These are phyloP conservation scores for Scelioninae gen. 2 DNA, from an alignment of 2,888 invertebrate species.

Conservation along the genomic window DNA sequence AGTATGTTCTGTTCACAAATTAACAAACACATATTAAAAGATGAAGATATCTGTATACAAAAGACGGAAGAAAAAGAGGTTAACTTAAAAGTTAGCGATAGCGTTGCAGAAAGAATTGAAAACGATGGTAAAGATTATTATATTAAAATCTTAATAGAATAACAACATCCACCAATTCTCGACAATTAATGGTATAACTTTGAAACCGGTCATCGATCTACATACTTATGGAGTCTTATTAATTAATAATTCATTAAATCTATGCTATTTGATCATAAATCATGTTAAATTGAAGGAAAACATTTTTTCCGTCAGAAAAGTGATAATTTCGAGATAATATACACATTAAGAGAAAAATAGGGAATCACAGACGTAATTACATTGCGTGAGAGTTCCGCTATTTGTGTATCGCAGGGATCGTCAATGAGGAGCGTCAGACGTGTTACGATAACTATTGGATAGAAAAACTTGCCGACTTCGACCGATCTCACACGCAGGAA, in stretches of 20 bases:
- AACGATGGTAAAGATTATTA: constrained; percentile 34
- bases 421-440: constrained; percentile 60
- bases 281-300: constrained; percentile 16
- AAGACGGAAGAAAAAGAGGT: not conserved
- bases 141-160: too few relatives aligned
- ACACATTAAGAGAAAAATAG: constrained; percentile 33
- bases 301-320: constrained; percentile 28
- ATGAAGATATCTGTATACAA: not conserved
- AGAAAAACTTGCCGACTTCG: constrained; percentile 64
- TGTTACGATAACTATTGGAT: constrained; percentile 67
- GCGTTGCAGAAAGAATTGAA: constrained; percentile 40
- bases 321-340: constrained; percentile 38
- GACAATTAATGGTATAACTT: constrained; percentile 3
- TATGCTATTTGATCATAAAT: constrained; percentile 1
- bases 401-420: constrained; percentile 54
- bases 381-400: constrained; percentile 46
- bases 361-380: constrained; percentile 24
- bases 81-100: constrained; percentile 34
- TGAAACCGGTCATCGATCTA: too few relatives aligned
- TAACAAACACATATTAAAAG: constrained; percentile 15
- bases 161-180: not conserved
- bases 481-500: constrained; percentile 63
- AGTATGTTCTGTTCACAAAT: constrained; percentile 40
- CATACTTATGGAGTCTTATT: too few relatives aligned
- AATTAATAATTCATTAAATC: constrained; percentile 19